Percentiles rank a stretch among this genome's conserved stretches.
phyloP scores from a whole-genome alignment of 2,113 vertebrate species.

The Silurus asotus region DNA sequence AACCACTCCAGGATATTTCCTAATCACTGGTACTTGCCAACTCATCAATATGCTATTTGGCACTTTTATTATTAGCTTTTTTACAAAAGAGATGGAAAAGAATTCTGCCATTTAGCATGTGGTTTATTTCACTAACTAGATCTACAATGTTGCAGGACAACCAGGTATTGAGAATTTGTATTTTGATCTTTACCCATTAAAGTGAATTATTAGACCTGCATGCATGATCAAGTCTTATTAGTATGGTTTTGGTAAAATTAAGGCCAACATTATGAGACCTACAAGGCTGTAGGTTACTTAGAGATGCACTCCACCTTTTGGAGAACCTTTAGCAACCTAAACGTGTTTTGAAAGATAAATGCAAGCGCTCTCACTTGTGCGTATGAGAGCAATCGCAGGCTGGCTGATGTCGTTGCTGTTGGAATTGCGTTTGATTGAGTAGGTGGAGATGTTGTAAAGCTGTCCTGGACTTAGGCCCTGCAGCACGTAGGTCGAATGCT shows the following conservation, averaged over 20 bases:
- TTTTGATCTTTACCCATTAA: neutral
- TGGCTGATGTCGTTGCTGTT: conserved; percentile 94
- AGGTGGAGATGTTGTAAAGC: conserved; percentile 95
- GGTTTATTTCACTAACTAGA: neutral
- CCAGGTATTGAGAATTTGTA: neutral
- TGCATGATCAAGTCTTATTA: neutral
- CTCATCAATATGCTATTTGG: neutral
- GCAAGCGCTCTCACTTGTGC: conserved; percentile 82
- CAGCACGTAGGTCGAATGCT: conserved; percentile 84
- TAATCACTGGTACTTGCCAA: neutral
- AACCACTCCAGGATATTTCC: neutral
- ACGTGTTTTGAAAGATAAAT: neutral
- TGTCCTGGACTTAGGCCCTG: conserved; percentile 83
- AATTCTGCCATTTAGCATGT: neutral
- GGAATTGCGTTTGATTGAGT: conserved; percentile 89
- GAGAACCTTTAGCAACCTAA: neutral
- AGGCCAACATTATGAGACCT: neutral
- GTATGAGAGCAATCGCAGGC: conserved; percentile 82
- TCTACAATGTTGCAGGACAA: neutral
- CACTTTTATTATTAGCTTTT: neutral
- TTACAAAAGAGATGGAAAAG: neutral
- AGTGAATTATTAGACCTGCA: neutral
- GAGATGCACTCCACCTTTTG: neutral
- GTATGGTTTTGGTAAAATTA: neutral
- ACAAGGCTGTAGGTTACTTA: neutral